Conservation (phyloP, 2,797 vertebrate species). For the Leucoraja ocellata region DNA sequence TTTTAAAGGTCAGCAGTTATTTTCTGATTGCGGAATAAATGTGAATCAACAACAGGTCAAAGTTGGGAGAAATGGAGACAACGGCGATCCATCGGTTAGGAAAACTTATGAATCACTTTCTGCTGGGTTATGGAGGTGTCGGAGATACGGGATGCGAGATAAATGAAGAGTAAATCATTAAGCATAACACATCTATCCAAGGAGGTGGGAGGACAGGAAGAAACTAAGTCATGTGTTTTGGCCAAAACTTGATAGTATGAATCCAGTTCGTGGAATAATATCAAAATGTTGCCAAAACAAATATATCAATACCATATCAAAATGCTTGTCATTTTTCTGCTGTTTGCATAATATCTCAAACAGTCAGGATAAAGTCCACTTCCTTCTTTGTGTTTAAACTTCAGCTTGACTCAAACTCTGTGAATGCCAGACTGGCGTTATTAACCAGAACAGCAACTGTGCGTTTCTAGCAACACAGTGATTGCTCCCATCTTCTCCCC, state of each 20-base stretch:
- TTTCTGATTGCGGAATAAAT: neutral
- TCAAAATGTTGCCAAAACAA: constrained; percentile 37
- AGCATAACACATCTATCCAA: neutral
- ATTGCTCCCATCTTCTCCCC: too few species aligned
- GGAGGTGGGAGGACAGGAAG: constrained; percentile 14
- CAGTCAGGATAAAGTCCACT: neutral
- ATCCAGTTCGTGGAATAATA: constrained; percentile 19
- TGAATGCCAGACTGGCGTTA: neutral
- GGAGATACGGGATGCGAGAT: neutral
- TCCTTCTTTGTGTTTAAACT: neutral
- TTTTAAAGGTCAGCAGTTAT: constrained; percentile 24
- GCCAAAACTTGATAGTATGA: neutral
- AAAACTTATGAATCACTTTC: neutral
- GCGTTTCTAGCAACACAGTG: neutral
- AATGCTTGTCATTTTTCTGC: constrained; percentile 39
- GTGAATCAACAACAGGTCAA: neutral
- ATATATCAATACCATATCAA: constrained; percentile 27
- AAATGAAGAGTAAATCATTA: neutral
- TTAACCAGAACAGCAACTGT: neutral
- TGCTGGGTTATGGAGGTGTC: neutral
- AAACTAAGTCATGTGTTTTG: constrained; percentile 23
- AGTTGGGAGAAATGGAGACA: neutral
- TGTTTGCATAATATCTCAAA: constrained; percentile 39
- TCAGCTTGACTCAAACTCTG: neutral
- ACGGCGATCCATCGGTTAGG: neutral